Evolutionary conservation across 1,140 invertebrate genomes (phyloP), one percentile per base, ranked within the genome.

Genomic region (Meteorus sp.): DNA sequence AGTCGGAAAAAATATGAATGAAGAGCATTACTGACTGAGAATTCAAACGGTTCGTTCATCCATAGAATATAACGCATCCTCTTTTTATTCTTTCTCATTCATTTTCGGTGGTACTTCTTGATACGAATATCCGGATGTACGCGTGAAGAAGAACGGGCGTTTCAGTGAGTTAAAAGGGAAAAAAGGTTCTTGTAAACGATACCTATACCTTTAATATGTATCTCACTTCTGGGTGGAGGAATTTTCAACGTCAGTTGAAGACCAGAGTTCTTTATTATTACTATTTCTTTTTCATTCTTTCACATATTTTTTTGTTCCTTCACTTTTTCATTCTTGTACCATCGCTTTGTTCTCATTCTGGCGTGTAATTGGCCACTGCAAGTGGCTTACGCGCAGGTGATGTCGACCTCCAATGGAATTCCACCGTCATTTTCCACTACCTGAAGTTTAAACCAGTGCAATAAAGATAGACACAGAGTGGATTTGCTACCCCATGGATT

Each of bases 151-250:
- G n/a, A 56, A 59, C 60, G 60, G 62, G 8, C 35, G 27, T 29
- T 29, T n/a, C n/a, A n/a, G 27, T 5, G 27, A 29, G 4, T 39
- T 39, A 39, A 59, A 55, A 59, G 55, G 52, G 53, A 56, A 56
- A n/a, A 62, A 56, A 41, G 54, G 55, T 59, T 59, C 51, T 15
- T 15, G 54, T 56, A 58, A 65, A 43, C 61, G 60, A 62, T 62
- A 60, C 58, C 60, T 60, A 54, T 60, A 39, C 8, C 8, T 39
- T n/a, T 39, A 39, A 4, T 7, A 33, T 33, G 29, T 33, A 33
- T 33, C 11, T 7, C 8, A n/a, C 3, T 4, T 15, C 13, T 3
- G 15, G 15, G 35, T 11, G 35, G 35, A 39, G n/a, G n/a, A n/a
- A n/a, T n/a, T 39, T 13, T 39, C 35, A 3, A 39, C 35, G 35